A percentile compares a stretch with the other conserved stretches of the same genome.
Conservation (phyloP, 1,140 invertebrate species). For the Aphelinus certus region DNA sequence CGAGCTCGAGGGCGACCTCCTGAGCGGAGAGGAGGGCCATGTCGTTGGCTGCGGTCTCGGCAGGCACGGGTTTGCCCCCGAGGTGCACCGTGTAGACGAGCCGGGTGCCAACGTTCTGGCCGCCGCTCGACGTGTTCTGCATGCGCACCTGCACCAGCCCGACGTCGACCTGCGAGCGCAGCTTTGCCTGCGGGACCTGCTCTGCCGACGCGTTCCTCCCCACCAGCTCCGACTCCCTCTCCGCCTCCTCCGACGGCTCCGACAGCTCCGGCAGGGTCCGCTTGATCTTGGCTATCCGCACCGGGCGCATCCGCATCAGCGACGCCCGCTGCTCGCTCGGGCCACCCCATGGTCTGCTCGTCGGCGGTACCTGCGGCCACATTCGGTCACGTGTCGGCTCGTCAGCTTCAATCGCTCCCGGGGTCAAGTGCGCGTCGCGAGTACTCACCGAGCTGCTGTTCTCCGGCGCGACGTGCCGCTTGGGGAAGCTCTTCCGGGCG, state of each 20-base stretch:
- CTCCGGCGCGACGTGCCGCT: not conserved
- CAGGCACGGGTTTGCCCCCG: slow-evolving; percentile 78
- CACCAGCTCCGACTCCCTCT: slow-evolving; percentile 36
- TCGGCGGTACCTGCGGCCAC: not conserved
- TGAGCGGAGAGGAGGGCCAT: slow-evolving; percentile 79
- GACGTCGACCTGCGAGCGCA: slow-evolving; percentile 39
- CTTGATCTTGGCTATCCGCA: slow-evolving; percentile 42
- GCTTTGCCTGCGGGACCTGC: not conserved
- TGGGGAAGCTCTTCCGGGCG: not conserved
- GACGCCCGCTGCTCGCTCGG: not conserved
- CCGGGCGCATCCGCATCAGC: slow-evolving; percentile 40
- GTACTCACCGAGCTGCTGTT: not conserved
- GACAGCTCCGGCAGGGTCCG: slow-evolving; percentile 33
- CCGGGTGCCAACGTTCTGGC: slow-evolving; percentile 44
- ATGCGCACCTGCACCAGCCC: slow-evolving; percentile 61
- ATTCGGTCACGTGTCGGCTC: too few relatives aligned
- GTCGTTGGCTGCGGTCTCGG: slow-evolving; percentile 79
- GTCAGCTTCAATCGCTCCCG: not conserved
- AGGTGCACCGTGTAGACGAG: slow-evolving; percentile 82
- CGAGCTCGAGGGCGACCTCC: slow-evolving; percentile 78
- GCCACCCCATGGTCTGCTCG: not conserved
- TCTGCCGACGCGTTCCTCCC: not conserved
- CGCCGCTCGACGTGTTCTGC: slow-evolving; percentile 56
- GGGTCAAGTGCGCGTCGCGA: too few relatives aligned
- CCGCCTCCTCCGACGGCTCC: slow-evolving; percentile 11